Evolutionary conservation across 53 echinoderm and acorn worm species (phyloP).

Genomic region (Astropecten irregularis): DNA sequence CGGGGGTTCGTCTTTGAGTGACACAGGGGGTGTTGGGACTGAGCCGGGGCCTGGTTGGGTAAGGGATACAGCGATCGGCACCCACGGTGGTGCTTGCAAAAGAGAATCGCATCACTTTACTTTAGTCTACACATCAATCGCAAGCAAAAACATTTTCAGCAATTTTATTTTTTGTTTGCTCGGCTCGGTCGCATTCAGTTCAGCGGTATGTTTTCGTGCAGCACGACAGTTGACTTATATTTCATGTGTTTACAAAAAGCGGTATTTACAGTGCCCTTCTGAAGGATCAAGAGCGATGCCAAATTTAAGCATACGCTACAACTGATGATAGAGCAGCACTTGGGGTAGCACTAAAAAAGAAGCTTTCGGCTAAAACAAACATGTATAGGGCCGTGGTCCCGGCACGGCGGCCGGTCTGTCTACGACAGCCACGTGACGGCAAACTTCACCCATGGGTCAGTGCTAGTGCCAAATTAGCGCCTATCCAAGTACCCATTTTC

Average conservation of each 20-base stretch:
- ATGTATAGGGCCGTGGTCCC: not conserved
- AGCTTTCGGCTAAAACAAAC: constrained; percentile 7
- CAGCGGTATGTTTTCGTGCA: too few species aligned
- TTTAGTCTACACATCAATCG: too few species aligned
- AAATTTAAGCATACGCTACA: not conserved
- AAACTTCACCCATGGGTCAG: constrained; percentile 25
- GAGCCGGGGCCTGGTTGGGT: too few species aligned
- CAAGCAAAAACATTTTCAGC: too few species aligned
- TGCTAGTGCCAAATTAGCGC: constrained; percentile 43
- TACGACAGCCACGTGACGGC: not conserved
- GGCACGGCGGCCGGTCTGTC: constrained; percentile 36
- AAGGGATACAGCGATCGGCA: too few species aligned
- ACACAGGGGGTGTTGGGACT: not conserved
- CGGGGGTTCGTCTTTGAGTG: not conserved
- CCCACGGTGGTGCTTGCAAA: too few species aligned
- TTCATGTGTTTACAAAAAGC: too few species aligned
- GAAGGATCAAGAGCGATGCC: not conserved
- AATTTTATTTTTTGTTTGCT: too few species aligned
- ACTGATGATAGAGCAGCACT: constrained; percentile 28
- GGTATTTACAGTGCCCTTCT: too few species aligned
- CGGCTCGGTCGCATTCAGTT: too few species aligned
- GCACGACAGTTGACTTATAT: not conserved
- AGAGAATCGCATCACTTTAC: too few species aligned
- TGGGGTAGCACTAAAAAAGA: constrained; percentile 1
- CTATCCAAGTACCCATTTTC: constrained; percentile 3